Evolutionary conservation across 2,888 invertebrate genomes (phyloP).

Genomic region (Cephus pygmeus): DNA sequence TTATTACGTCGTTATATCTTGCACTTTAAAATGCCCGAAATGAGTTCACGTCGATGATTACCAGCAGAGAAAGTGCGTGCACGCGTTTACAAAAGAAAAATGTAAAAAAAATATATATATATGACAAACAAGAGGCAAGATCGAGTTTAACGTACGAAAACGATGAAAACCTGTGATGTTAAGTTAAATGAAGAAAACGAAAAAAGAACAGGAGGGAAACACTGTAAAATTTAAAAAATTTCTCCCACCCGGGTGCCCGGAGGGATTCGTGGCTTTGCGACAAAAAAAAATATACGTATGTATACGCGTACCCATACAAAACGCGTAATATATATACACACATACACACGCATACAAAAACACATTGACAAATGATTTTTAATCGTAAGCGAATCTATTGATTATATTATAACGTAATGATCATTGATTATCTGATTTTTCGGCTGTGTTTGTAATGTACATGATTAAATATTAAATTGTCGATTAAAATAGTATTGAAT

Average conservation of each 20-base stretch:
- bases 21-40: constrained; percentile 25
- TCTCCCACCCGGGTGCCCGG: no score
- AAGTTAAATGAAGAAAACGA: constrained; percentile 8
- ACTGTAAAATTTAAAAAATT: no score
- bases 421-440: constrained; percentile 54
- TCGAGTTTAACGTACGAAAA: no score
- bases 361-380: constrained; percentile 38
- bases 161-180: constrained; percentile 29
- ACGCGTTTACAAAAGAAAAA: constrained; percentile 8
- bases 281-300: constrained; percentile 17
- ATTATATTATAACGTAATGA: constrained; percentile 46
- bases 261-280: constrained; percentile 16
- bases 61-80: constrained; percentile 27
- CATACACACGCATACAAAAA: no score
- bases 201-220: no score
- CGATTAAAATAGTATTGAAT: constrained; percentile 35
- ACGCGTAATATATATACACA: no score
- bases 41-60: constrained; percentile 23
- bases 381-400: constrained; percentile 44
- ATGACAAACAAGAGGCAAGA: no score
- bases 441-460: constrained; percentile 57
- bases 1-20: constrained; percentile 26
- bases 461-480: constrained; percentile 53
- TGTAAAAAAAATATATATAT: no score
- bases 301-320: no score